Evolutionary conservation across 2,888 invertebrate species (phyloP).

Genomic region (Penaeus monodon): DNA sequence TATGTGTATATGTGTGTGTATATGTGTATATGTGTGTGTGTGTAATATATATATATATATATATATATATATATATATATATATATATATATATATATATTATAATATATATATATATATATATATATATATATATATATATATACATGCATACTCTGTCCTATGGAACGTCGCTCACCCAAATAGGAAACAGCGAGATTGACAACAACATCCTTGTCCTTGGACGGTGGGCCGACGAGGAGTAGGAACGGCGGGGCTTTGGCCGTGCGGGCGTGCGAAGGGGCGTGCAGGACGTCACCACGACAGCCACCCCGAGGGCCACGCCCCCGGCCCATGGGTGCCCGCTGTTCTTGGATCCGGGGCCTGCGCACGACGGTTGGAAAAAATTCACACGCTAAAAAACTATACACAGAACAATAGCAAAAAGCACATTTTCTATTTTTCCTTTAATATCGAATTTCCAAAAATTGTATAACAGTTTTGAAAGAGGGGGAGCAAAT

Average conservation of each 20-base stretch:
- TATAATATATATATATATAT: too few species aligned
- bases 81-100: too few species aligned
- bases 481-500: too few species aligned
- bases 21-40: too few species aligned
- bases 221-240: conserved; percentile 24
- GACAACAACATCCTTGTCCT: conserved; percentile 29
- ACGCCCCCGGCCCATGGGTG: conserved; percentile 22
- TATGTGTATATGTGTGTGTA: too few species aligned
- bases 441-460: too few species aligned
- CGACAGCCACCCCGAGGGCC: conserved; percentile 21
- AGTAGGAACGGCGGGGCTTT: conserved; percentile 30
- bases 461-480: too few species aligned
- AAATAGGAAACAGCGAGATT: conserved; percentile 32
- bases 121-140: too few species aligned
- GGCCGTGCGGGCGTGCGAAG: not conserved
- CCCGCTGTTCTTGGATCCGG: not conserved
- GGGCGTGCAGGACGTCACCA: conserved; percentile 33
- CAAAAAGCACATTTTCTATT: not conserved
- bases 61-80: too few species aligned
- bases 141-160: too few species aligned
- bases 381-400: not conserved
- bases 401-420: too few species aligned
- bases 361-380: not conserved
- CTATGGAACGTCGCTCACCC: conserved; percentile 1
- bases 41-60: too few species aligned